A percentile compares a stretch with the other conserved stretches of the same genome.
Conservation (phyloP, 2,113 vertebrate genomes). For the Ammodytes marinus region DNA sequence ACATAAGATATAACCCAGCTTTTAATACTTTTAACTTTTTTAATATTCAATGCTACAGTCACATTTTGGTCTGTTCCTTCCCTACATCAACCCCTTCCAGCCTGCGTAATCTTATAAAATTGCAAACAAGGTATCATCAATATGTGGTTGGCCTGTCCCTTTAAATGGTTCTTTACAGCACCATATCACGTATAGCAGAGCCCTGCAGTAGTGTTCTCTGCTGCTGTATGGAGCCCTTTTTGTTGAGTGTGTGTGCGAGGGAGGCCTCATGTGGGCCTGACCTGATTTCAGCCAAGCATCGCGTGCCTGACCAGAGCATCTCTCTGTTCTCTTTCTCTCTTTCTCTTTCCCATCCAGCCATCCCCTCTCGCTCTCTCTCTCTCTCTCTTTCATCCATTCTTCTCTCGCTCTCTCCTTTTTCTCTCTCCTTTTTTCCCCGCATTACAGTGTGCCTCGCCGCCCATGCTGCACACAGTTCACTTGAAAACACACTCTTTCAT, state of each 20-base stretch:
- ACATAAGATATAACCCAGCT: neutral
- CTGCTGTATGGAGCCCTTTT: constrained; percentile 41
- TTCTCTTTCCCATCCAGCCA: constrained; percentile 54
- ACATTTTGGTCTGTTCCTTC: neutral
- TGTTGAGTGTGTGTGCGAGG: constrained; percentile 44
- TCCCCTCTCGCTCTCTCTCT: constrained; percentile 14
- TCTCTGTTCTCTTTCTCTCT: constrained; percentile 61
- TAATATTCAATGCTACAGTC: neutral
- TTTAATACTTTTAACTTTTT: neutral
- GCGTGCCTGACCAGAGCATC: constrained; percentile 74
- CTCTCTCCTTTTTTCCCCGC: constrained; percentile 21
- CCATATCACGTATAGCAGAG: neutral
- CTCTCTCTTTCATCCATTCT: constrained; percentile 31
- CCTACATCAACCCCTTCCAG: no score
- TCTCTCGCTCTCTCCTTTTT: constrained; percentile 4
- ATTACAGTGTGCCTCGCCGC: constrained; percentile 72
- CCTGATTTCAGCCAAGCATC: constrained; percentile 81
- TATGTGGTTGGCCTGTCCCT: constrained; percentile 13
- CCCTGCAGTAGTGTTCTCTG: constrained; percentile 23
- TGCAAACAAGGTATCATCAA: neutral
- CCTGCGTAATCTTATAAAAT: neutral
- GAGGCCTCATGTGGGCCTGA: constrained; percentile 78
- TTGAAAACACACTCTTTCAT: constrained; percentile 41
- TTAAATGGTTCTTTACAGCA: constrained; percentile 27
- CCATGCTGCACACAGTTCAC: constrained; percentile 63